Evolutionary conservation across 2,888 invertebrate genomes (phyloP), one percentile per base, ranked within the genome.

Genomic region (Pristionchus fissidentatus): DNA sequence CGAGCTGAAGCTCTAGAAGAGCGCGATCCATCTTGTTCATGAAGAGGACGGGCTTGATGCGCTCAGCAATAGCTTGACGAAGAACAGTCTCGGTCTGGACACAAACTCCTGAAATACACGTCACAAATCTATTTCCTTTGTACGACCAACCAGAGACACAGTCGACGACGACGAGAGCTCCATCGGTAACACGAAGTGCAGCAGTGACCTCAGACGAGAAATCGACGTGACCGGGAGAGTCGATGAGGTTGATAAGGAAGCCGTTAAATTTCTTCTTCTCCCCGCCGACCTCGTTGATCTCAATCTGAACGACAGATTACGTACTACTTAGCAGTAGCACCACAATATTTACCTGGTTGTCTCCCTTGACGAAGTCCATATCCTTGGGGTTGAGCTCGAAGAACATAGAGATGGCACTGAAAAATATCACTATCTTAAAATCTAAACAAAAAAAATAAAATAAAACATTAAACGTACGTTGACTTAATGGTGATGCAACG

Each of bases 21-120:
- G 99, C 99, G 91, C 99, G 96, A 94, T 99, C 99, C 98, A 99
- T 98, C 94, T 99, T 99, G 96, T 99, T 99, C 98, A 99, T 98
- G 95, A 99, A 99, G 92, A 99, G 95, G 90, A 99, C 97, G 84
- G 99, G 99, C 95, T 98, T 98, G 92, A 99, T 99, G 93, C 99
- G 96, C 94, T 99, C 99, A 87, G 97, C 97, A 93, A 99, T 99
- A 87, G 99, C 99, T 94, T 99, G 99, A 94, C 99, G 96, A 92
- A 99, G 95, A 85, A 99, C 99, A 92, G 99, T 98, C 94, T 99
- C 99, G 55, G 99, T 99, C 94, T 99, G 99, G 91, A 99, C 99
- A 93, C 99, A 99, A 89, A 99, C 99, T 95, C 99, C 98, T 97
- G 90, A 7, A 92, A 89, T n/a, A 85, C 2, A 49, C 15, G 7